phyloP scores from a whole-genome alignment of 2,113 vertebrate genomes.

The Eidolon helvum region DNA sequence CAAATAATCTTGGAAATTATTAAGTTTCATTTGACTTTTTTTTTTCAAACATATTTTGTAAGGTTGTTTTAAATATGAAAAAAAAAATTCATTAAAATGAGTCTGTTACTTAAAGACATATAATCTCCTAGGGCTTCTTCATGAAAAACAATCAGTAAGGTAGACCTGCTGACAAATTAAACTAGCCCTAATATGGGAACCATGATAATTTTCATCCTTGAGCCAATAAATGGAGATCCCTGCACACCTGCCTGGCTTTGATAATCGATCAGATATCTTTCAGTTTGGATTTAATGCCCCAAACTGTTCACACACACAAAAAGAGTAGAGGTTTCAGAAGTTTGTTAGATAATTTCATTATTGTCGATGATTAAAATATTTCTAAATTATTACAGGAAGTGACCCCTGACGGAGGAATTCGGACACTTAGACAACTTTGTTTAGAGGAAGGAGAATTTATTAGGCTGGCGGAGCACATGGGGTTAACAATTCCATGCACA shows the following conservation, averaged over 20 bases:
- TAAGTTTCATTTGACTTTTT: conserved; percentile 26
- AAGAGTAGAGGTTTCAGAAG: conserved; percentile 5
- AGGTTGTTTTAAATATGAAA: conserved; percentile 21
- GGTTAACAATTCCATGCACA: too few relatives aligned
- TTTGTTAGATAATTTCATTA: conserved; percentile 34
- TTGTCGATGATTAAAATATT: conserved; percentile 27
- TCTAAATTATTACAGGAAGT: background rate
- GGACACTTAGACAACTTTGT: too few relatives aligned
- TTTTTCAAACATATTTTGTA: background rate
- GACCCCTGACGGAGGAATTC: too few relatives aligned
- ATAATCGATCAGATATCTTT: background rate
- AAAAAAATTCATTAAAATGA: conserved; percentile 11
- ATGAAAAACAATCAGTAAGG: background rate
- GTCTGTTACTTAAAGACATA: background rate
- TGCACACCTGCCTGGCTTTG: background rate
- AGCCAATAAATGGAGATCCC: background rate
- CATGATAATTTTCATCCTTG: background rate
- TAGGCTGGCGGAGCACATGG: too few relatives aligned
- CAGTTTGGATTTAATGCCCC: background rate
- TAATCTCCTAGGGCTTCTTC: background rate
- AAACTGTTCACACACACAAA: background rate
- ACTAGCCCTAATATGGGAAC: background rate
- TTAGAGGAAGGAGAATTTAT: too few relatives aligned
- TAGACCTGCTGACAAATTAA: background rate
- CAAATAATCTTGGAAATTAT: conserved; percentile 29